A percentile compares a stretch with the other conserved stretches of the same genome.
These are phyloP conservation scores for Colostygia pectinataria DNA, from an alignment of 2,888 invertebrate species.

Conservation along the genomic window DNA sequence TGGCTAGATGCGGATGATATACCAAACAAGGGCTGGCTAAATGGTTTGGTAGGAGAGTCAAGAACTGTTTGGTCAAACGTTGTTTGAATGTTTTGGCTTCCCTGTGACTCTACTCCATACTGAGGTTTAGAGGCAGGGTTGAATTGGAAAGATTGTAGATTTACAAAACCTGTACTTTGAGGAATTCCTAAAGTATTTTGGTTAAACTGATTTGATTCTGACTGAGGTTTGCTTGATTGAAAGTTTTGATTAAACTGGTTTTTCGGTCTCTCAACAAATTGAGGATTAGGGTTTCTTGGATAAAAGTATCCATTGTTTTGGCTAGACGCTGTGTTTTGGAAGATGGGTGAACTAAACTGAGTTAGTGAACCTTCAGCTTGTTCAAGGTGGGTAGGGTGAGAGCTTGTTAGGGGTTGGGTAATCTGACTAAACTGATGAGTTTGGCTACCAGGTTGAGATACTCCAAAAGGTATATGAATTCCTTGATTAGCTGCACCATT, in stretches of 20 bases:
- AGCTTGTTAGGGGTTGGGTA: conserved; percentile 11
- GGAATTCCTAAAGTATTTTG: conserved; percentile 13
- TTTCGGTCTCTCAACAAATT: conserved; percentile 4
- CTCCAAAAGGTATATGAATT: conserved; percentile 18
- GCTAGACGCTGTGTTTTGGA: conserved; percentile 9
- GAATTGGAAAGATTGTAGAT: conserved; percentile 32
- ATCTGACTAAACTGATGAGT: conserved; percentile 17
- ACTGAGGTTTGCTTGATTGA: conserved; percentile 10
- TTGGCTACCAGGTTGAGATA: conserved; percentile 24
- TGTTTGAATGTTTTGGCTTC: conserved; percentile 2
- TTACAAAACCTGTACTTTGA: conserved; percentile 12
- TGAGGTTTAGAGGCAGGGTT: conserved; percentile 34
- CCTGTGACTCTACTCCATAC: conserved; percentile 29
- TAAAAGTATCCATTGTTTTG: conserved; percentile 18
- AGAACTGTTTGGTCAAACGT: conserved; percentile 10
- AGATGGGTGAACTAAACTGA: conserved; percentile 11
- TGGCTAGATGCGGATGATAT: conserved; percentile 23
- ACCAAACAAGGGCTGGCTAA: conserved; percentile 26
- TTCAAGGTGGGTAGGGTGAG: conserved; percentile 12
- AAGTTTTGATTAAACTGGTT: conserved; percentile 21
- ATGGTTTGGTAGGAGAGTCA: conserved; percentile 11
- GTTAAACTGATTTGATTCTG: conserved; percentile 12
- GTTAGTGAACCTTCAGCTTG: conserved; percentile 6
- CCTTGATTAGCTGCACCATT: conserved; percentile 7
- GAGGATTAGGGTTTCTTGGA: conserved; percentile 5